Evolutionary conservation across 2,113 vertebrate genomes (phyloP).

Genomic region (Rhinichthys klamathensis): DNA sequence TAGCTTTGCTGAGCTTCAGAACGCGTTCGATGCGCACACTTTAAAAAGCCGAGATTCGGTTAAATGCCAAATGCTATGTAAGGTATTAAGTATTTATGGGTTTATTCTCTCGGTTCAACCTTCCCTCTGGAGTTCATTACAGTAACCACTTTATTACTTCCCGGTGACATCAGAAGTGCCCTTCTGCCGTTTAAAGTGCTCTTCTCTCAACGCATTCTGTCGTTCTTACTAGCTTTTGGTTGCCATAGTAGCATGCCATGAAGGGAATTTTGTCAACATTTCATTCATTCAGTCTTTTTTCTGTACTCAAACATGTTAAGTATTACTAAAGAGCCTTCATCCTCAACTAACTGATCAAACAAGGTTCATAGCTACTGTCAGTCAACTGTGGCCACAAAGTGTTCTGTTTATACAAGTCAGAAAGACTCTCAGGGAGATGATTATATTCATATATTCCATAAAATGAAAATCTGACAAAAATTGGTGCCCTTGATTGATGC

Average conservation of each 20-base stretch:
- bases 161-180: conserved; percentile 55
- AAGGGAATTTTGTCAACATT: conserved; percentile 52
- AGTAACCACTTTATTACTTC: conserved; percentile 41
- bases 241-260: conserved; percentile 58
- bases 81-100: conserved; percentile 10
- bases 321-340: conserved; percentile 13
- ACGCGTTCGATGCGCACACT: conserved; percentile 11
- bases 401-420: neutral
- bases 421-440: neutral
- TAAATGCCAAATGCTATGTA: conserved; percentile 4
- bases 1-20: conserved; percentile 38
- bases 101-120: conserved; percentile 24
- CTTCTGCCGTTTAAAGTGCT: conserved; percentile 50
- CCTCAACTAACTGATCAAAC: conserved; percentile 15
- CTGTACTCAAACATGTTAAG: conserved; percentile 6
- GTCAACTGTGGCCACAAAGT: neutral
- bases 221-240: conserved; percentile 43
- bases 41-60: conserved; percentile 8
- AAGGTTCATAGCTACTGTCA: neutral
- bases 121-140: conserved; percentile 41
- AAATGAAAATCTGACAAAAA: conserved; percentile 20
- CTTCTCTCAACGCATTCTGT: conserved; percentile 30
- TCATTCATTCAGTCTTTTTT: conserved; percentile 17
- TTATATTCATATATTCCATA: conserved; percentile 20
- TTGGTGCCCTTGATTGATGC: conserved; percentile 8